Evolutionary conservation across 2,797 vertebrate genomes (phyloP).

Genomic region (Spinus pinus): DNA sequence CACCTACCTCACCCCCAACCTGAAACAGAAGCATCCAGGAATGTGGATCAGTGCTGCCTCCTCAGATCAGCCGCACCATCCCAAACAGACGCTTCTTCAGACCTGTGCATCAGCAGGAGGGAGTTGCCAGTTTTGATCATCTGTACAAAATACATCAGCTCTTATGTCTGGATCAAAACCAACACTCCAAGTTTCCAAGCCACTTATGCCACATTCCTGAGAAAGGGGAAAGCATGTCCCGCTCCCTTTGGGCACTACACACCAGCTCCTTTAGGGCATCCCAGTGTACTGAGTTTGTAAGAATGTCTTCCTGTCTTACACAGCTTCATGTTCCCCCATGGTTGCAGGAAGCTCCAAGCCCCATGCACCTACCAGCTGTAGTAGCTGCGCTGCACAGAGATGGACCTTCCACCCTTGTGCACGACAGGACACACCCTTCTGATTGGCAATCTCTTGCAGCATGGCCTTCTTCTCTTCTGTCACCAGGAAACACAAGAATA

Average conservation of each 20-base stretch:
- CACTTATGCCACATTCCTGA: conserved; percentile 64
- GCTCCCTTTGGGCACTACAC: conserved; percentile 55
- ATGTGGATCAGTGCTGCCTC: conserved; percentile 71
- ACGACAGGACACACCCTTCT: conserved; percentile 94
- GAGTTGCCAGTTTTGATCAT: conserved; percentile 73
- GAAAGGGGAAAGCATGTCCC: conserved; percentile 43
- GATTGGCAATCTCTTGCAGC: conserved; percentile 95
- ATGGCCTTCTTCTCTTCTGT: conserved; percentile 96
- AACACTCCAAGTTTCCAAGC: conserved; percentile 59
- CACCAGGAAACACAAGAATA: not conserved
- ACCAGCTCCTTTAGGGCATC: conserved; percentile 2
- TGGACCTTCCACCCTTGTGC: conserved; percentile 99
- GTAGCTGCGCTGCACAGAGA: conserved; percentile 94
- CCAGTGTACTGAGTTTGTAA: not conserved
- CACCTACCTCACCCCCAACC: conserved; percentile 72
- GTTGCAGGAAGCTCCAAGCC: not conserved
- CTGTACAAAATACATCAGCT: conserved; percentile 71
- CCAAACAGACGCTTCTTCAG: conserved; percentile 70
- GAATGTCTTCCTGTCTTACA: not conserved
- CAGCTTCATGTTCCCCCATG: not conserved
- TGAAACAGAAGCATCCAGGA: conserved; percentile 72
- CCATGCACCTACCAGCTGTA: conserved; percentile 87
- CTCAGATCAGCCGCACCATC: conserved; percentile 69
- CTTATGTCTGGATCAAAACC: conserved; percentile 70
- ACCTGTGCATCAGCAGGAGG: conserved; percentile 70